A percentile compares a stretch with the other conserved stretches of the same genome.
Evolutionary conservation across 2,797 vertebrate species (phyloP).

Genomic region (Emydoidea blandingii): DNA sequence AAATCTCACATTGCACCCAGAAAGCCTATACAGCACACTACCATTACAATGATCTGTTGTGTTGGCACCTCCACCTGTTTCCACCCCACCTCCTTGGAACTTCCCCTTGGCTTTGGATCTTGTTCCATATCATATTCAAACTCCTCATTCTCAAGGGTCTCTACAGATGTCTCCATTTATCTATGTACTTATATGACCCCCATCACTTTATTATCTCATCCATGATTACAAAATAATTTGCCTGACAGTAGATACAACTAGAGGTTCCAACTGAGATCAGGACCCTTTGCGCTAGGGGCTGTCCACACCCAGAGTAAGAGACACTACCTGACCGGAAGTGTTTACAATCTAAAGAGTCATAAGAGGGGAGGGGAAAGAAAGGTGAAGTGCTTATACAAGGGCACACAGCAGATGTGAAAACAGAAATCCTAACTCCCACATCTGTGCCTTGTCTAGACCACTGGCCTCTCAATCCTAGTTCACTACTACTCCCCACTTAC

Average conservation of each 20-base stretch:
- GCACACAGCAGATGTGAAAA: background rate
- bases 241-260: background rate
- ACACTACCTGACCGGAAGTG: background rate
- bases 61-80: too few relatives aligned
- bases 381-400: background rate
- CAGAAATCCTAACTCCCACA: background rate
- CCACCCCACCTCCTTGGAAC: background rate
- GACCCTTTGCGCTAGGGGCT: background rate
- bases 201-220: background rate
- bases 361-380: background rate
- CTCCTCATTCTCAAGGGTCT: background rate
- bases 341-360: background rate
- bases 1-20: background rate
- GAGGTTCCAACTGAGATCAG: background rate
- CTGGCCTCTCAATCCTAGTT: background rate
- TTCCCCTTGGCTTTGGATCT: background rate
- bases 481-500: background rate
- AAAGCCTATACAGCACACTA: rapidly evolving
- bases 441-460: background rate
- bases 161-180: background rate
- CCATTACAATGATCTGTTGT: background rate
- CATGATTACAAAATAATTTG: background rate
- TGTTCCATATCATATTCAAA: background rate
- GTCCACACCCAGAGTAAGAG: background rate
- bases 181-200: background rate